Evolutionary conservation across 2,113 vertebrate species (phyloP), one percentile per base, ranked within the genome.

Genomic region (Okapia johnstoni): DNA sequence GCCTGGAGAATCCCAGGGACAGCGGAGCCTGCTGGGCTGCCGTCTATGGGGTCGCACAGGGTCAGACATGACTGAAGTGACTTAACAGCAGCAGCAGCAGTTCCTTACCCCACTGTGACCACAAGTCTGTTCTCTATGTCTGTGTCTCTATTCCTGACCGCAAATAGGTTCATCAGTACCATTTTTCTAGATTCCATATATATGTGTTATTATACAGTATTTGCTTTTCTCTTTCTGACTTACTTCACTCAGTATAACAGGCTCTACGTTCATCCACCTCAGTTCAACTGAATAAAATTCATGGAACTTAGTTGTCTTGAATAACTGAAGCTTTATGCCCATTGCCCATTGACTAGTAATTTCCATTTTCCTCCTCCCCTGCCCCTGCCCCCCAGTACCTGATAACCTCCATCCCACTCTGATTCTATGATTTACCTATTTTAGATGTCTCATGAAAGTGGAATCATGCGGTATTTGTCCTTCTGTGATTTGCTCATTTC

Each of bases 371-470:
- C 4, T 33, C 25, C 4, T 60, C 26, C 46, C 33, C 10, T 9
- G 14, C 2, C 3, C 36, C 4, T 16, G 23, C 1, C 12, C 23
- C n/a, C 26, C 0, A 55, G 36, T 26, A 26, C 15, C 19, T 12
- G 19, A 16, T 16, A 36, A 40, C 26, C 11, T 23, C 19, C 61
- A 30, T 43, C 21, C 11, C 17, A 8, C 8, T 15, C 55, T 50
- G 33, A 30, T 36, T 83, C 26, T 58, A 30, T 30, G 28, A 54
- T 30, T 23, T 21, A 58, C n/a, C 3, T n/a, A 8, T 46, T 83
- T n/a, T 30, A 70, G 25, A n/a, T 28, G 26, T 0, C 10, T 73
- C 4, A 0, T 40, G 6, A 40, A 28, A 15, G 25, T 33, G 23
- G 84, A 87, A 10, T 57, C 50, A 3, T 17, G 48, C 4, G 30